Evolutionary conservation across 2,888 invertebrate species (phyloP).

Genomic region (Lochmaea crataegi): DNA sequence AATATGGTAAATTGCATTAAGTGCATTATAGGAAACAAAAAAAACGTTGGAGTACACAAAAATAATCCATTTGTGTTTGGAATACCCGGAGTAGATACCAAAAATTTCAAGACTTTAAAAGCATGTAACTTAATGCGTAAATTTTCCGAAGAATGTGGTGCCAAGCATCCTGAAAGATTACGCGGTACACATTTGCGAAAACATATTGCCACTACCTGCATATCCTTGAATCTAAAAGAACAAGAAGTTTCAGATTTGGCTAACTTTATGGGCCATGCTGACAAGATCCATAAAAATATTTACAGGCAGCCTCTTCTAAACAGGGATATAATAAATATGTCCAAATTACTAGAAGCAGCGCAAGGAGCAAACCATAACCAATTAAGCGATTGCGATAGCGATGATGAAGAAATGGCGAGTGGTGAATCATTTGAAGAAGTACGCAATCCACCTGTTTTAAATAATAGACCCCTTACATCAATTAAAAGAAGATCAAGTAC

Average conservation of each 20-base stretch:
- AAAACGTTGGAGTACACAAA: background rate
- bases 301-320: slow-evolving; percentile 47
- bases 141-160: slow-evolving; percentile 49
- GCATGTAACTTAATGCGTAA: slow-evolving; percentile 41
- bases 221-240: slow-evolving; percentile 47
- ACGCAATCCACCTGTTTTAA: background rate
- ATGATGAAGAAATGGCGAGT: background rate
- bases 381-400: background rate
- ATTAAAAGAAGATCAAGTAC: background rate
- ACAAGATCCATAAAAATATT: slow-evolving; percentile 49
- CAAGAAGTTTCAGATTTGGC: slow-evolving; percentile 46
- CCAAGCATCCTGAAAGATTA: slow-evolving; percentile 44
- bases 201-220: slow-evolving; percentile 51
- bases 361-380: slow-evolving; percentile 35
- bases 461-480: no score
- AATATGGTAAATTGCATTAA: background rate
- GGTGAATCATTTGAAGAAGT: background rate
- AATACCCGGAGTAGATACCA: background rate
- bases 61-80: background rate
- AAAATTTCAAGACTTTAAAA: background rate
- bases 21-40: background rate
- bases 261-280: slow-evolving; percentile 51
- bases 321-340: slow-evolving; percentile 47
- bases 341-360: slow-evolving; percentile 44
- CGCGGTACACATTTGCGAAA: slow-evolving; percentile 49